Percentiles rank a stretch among this genome's conserved stretches.
phyloP scores from a whole-genome alignment of 2,888 invertebrate genomes.

The Cataglyphis cursor region DNA sequence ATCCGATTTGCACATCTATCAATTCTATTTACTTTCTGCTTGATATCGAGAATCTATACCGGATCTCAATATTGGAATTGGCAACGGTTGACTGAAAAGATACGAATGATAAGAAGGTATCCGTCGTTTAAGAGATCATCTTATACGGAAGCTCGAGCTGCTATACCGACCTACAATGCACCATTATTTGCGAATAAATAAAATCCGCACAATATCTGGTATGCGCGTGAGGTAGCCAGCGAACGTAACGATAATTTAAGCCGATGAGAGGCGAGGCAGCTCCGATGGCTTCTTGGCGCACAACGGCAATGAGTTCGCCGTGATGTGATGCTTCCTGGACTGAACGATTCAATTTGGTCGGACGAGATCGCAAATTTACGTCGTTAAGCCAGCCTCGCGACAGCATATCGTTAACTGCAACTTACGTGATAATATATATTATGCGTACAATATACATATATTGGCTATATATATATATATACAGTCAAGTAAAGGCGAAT shows the following conservation, averaged over 20 bases:
- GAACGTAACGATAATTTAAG: slow-evolving; percentile 42
- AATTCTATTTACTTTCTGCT: not conserved
- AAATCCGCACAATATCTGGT: slow-evolving; percentile 4
- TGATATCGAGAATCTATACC: not conserved
- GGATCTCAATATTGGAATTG: slow-evolving; percentile 15
- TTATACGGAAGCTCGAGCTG: slow-evolving; percentile 23
- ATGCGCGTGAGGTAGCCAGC: not conserved
- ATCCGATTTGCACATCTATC: not conserved
- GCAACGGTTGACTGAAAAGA: not conserved
- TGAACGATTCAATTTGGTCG: slow-evolving; percentile 70
- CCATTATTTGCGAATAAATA: slow-evolving; percentile 51
- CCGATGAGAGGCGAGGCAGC: slow-evolving; percentile 23
- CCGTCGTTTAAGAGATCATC: slow-evolving; percentile 38
- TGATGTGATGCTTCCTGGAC: slow-evolving; percentile 62
- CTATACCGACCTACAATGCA: slow-evolving; percentile 18
- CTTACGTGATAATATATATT: slow-evolving; percentile 60
- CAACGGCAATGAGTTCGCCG: slow-evolving; percentile 44
- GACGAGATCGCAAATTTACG: slow-evolving; percentile 70
- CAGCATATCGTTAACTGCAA: slow-evolving; percentile 64
- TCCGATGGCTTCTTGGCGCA: slow-evolving; percentile 10
- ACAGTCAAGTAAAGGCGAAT: slow-evolving; percentile 53
- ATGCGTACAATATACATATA: not conserved
- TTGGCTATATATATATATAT: slow-evolving; percentile 36
- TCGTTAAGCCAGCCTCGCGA: slow-evolving; percentile 65
- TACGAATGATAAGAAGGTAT: slow-evolving; percentile 17